phyloP scores from a whole-genome alignment of 2,113 vertebrate genomes.

The Elgaria multicarinata region DNA sequence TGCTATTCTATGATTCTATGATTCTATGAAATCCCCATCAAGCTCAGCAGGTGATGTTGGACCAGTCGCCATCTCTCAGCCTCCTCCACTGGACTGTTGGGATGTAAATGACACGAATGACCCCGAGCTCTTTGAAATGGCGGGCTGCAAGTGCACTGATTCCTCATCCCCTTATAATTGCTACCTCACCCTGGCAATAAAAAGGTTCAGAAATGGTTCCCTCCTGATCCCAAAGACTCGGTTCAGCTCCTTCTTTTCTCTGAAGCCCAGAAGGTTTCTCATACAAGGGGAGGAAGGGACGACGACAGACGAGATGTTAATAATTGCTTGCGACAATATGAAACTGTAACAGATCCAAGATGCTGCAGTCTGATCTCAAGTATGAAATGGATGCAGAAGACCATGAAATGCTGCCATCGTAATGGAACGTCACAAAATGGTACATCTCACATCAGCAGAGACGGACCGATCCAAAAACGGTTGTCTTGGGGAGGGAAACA shows the following conservation, averaged over 20 bases:
- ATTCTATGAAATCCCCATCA: neutral
- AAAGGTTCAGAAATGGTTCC: neutral
- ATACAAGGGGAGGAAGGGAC: no score
- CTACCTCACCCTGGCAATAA: neutral
- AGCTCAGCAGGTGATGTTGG: neutral
- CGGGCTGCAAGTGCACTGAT: neutral
- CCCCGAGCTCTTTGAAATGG: no score
- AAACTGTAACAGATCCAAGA: neutral
- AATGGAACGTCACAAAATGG: neutral
- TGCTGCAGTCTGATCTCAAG: neutral
- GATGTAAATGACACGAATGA: neutral
- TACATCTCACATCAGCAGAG: neutral
- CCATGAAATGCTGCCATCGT: neutral
- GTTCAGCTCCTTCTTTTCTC: neutral
- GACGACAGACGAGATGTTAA: neutral
- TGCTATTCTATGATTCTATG: no score
- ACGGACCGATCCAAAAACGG: neutral
- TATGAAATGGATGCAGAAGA: neutral
- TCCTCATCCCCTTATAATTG: neutral
- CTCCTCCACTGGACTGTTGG: neutral
- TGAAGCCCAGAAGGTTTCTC: neutral
- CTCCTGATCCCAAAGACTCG: neutral
- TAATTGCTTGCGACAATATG: no score
- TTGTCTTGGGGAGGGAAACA: neutral
- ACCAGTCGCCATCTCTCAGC: neutral